Evolutionary conservation across 2,113 vertebrate species (phyloP).

Genomic region (Aptenodytes forsteri): DNA sequence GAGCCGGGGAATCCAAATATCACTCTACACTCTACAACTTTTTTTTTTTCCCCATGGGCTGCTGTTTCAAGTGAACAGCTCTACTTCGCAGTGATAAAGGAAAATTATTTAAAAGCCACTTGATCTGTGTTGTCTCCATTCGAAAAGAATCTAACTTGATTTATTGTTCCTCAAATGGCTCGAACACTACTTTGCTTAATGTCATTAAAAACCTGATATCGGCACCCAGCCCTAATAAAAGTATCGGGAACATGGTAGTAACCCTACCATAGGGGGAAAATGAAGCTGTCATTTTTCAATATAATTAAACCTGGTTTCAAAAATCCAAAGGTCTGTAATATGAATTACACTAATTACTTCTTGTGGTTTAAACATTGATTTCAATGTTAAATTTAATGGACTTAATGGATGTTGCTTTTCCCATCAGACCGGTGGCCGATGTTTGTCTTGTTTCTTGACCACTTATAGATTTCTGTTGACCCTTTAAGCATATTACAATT

Average conservation of each 20-base stretch:
- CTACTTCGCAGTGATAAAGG: slow-evolving; percentile 32
- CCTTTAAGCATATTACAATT: slow-evolving; percentile 84
- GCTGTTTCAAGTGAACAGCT: slow-evolving; percentile 32
- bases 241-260: slow-evolving; percentile 44
- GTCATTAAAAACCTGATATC: slow-evolving; percentile 56
- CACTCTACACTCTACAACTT: not conserved
- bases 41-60: not conserved
- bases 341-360: slow-evolving; percentile 84
- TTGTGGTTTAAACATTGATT: slow-evolving; percentile 93
- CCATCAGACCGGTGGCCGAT: slow-evolving; percentile 83
- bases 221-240: slow-evolving; percentile 70
- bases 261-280: slow-evolving; percentile 66
- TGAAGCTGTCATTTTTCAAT: slow-evolving; percentile 80
- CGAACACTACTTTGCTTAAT: slow-evolving; percentile 68
- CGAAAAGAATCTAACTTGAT: slow-evolving; percentile 60
- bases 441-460: slow-evolving; percentile 88
- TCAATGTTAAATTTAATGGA: slow-evolving; percentile 91
- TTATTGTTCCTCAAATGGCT: slow-evolving; percentile 70
- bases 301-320: slow-evolving; percentile 78
- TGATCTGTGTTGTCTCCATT: slow-evolving; percentile 63
- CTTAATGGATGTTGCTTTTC: slow-evolving; percentile 91
- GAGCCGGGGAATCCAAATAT: slow-evolving; percentile 44
- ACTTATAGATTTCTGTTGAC: slow-evolving; percentile 81
- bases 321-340: slow-evolving; percentile 77
- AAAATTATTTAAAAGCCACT: slow-evolving; percentile 67